A percentile compares a stretch with the other conserved stretches of the same genome.
These are phyloP conservation scores for Leptopilina syphax DNA, from an alignment of 2,888 invertebrate species.

Conservation along the genomic window DNA sequence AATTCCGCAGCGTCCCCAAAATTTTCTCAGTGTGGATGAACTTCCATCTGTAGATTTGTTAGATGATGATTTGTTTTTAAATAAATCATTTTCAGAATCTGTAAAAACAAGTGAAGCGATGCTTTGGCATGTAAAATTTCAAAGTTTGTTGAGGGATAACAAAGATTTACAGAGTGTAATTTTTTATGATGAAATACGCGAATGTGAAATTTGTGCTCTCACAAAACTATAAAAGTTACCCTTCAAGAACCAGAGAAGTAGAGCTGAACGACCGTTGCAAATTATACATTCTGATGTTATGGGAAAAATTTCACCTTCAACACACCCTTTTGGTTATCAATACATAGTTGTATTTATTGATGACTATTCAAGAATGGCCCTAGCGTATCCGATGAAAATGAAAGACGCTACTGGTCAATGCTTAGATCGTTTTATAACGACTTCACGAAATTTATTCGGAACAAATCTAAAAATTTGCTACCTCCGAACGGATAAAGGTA, in stretches of 20 bases:
- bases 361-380: constrained; percentile 58
- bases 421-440: constrained; percentile 51
- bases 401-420: constrained; percentile 53
- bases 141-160: constrained; percentile 34
- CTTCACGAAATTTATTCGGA: constrained; percentile 58
- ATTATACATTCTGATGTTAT: constrained; percentile 58
- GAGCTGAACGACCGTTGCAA: constrained; percentile 38
- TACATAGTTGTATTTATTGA: constrained; percentile 56
- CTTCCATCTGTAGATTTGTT: neutral
- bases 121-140: constrained; percentile 41
- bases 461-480: constrained; percentile 59
- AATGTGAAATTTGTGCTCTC: neutral
- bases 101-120: constrained; percentile 31
- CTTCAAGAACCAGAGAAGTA: neutral
- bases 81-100: neutral
- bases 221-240: neutral
- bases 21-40: no score
- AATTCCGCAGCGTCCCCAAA: no score
- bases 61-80: neutral
- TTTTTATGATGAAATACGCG: neutral
- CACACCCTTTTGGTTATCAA: constrained; percentile 52
- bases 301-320: constrained; percentile 52
- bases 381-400: constrained; percentile 55
- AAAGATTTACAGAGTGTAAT: constrained; percentile 2
- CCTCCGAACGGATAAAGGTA: constrained; percentile 55